Evolutionary conservation across 2,888 invertebrate species (phyloP), one percentile per base, ranked within the genome.

Genomic region (Drepana falcataria): DNA sequence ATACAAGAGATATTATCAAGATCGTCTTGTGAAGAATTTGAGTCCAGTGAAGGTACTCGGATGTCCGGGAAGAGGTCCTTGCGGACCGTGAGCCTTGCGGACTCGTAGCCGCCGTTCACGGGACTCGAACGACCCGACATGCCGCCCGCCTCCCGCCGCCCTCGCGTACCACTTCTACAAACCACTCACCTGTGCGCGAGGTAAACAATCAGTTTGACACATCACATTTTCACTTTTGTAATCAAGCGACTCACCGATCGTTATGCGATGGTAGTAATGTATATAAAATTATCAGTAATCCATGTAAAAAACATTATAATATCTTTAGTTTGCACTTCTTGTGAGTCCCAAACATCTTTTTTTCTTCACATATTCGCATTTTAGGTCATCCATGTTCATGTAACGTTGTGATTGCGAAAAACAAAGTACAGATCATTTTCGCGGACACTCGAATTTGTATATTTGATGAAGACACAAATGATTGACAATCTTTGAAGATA

Each of bases 351-450:
- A 85, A 87, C 87, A 88, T 89, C 86, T 86, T 89, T 88, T 83
- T 89, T 85, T 89, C 88, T 91, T 88, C 79, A 86, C 85, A 85
- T 89, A 89, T 88, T 89, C 90, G 86, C 88, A 91, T 91, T 91
- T 91, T 91, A 91, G 91, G 91, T 91, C 91, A 91, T 89, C 91
- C 91, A 91, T 91, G 91, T 91, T 91, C 91, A 90, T 90, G 91
- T 91, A 91, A 91, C 89, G 91, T 88, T 91, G 89, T 90, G 91
- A 89, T 90, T 90, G 89, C 91, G 90, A 91, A 91, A 90, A 90
- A 90, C 88, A 89, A 88, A 83, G 87, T 86, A 87, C 80, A 81
- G 79, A 87, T 85, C 90, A 90, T 91, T 89, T 90, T 90, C 82
- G 87, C 88, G 77, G 82, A 86, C 83, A 88, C 85, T 83, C 79